Base-by-base conservation (phyloP, 1,140 invertebrate genomes). In the Cyclina sinensis region DNA sequence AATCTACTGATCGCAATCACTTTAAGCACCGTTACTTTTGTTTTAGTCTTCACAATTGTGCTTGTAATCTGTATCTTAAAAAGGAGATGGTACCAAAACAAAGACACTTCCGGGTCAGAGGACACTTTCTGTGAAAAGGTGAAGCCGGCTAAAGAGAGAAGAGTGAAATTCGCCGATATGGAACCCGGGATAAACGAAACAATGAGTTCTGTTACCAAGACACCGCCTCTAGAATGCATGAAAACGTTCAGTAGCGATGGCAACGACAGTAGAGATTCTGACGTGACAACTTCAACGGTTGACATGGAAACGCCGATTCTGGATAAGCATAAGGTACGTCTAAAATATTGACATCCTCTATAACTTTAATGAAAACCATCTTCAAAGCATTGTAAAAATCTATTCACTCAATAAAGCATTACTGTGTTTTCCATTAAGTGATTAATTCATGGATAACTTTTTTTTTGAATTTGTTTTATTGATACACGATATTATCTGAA, bases 251-350 rank as follows among this genome's bases (percentile, higher is more conserved):
- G 85, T 54, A 57, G 43, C 48, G 85, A 87, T 54, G 74, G 74
- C 21, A 87, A 87, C 43, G 85, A 79, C 2, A 87, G 85, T 43
- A 78, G 85, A 46, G 85, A 86, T 76, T 87, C 85, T n/a, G 85
- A 87, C 48, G 51, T 87, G 39, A 87, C 85, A 54, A 39, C 85
- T 65, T 87, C 85, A 68, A 79, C 74, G 0, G 76, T 80, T 46
- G 85, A 87, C 46, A 62, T 80, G 76, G 85, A 87, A 37, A 87
- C 74, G 16, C 85, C 85, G 27, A 87, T 87, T n/a, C 73, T 87
- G 0, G 85, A 87, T 0, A 79, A 79, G 70, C 59, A 68, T n/a
- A 80, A 59, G 37, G 57, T 70, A 39, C 14, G 65, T 70, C 2
- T 70, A 4, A 37, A 43, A 43, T 43, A 14, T 43, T 43, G 43